Evolutionary conservation across 1,140 invertebrate genomes (phyloP), one percentile per base, ranked within the genome.

Genomic region (Caenorhabditis brenneri): DNA sequence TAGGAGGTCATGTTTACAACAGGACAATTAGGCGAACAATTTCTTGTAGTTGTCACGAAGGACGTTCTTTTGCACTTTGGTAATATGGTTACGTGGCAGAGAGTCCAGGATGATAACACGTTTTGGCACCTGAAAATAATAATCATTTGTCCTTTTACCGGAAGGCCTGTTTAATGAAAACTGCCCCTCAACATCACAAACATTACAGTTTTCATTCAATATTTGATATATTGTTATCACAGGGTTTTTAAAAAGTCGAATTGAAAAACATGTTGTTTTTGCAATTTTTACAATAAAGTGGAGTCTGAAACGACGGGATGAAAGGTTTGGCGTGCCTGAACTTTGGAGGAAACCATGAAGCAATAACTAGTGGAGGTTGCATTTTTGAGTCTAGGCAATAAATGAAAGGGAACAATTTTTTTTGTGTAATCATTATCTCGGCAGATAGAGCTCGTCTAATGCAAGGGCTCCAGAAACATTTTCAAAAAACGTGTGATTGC

Each of bases 61-160:
- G n/a, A 86, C 60, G 55, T 90, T 90, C 81, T 90, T 90, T 49
- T 90, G 88, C 22, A 90, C 83, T 83, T 90, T 90, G 16, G 89
- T 90, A 46, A 88, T 86, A 24, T 89, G 86, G 58, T 90, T 91
- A 10, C 88, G 86, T 6, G 89, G 89, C 19, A 89, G 69, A 15
- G 79, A 80, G 16, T 89, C 85, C 79, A 90, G 80, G 49, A 88
- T 88, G 27, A 91, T 78, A 31, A 88, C 81, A 46, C 87, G 85
- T 65, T 90, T 90, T 22, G 84, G 84, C 3, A 81, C 80, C 84
- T 85, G 69, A 31, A 84, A 69, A 36, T 16, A 6, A 39, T 42
- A 7, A 1, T 6, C 12, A 16, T 48, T 49, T 3, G 31, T n/a
- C 12, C 48, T 79, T 46, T n/a, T n/a, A n/a, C n/a, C n/a, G n/a